These are phyloP conservation scores for Capitella teleta DNA, from an alignment of 1,140 invertebrate genomes.

Conservation along the genomic window DNA sequence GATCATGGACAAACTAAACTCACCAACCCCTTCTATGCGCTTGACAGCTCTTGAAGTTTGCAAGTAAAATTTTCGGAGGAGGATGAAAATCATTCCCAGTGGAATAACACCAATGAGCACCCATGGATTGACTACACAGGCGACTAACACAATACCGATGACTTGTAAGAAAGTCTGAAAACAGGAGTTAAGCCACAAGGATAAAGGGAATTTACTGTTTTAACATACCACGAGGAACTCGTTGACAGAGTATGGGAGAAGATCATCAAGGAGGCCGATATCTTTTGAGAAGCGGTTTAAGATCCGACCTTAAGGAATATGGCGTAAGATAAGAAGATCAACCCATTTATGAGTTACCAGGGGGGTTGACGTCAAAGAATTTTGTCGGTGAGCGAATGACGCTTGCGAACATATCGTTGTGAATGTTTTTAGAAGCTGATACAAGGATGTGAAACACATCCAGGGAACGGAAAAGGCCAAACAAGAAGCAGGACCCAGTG, in stretches of 20 bases:
- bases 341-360: too few species aligned
- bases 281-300: conserved; percentile 78
- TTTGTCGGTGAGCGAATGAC: conserved; percentile 69
- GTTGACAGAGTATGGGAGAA: conserved; percentile 49
- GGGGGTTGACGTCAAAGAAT: conserved; percentile 80
- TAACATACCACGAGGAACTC: conserved; percentile 58
- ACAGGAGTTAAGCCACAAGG: too few species aligned
- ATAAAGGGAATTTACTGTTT: too few species aligned
- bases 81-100: conserved; percentile 59
- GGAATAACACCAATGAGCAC: conserved; percentile 53
- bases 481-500: conserved; percentile 34
- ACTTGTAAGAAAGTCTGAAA: too few species aligned
- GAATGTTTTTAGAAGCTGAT: conserved; percentile 62
- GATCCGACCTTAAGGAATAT: conserved; percentile 53
- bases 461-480: conserved; percentile 49
- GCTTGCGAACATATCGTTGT: conserved; percentile 71
- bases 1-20: too few species aligned
- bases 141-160: conserved; percentile 63
- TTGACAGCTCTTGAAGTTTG: conserved; percentile 72
- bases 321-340: too few species aligned
- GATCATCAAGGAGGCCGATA: conserved; percentile 69
- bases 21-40: conserved; percentile 74
- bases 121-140: conserved; percentile 62
- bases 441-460: conserved; percentile 69
- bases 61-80: conserved; percentile 66